Evolutionary conservation across 2,888 invertebrate species (phyloP).

Genomic region (Heliconius aoede): DNA sequence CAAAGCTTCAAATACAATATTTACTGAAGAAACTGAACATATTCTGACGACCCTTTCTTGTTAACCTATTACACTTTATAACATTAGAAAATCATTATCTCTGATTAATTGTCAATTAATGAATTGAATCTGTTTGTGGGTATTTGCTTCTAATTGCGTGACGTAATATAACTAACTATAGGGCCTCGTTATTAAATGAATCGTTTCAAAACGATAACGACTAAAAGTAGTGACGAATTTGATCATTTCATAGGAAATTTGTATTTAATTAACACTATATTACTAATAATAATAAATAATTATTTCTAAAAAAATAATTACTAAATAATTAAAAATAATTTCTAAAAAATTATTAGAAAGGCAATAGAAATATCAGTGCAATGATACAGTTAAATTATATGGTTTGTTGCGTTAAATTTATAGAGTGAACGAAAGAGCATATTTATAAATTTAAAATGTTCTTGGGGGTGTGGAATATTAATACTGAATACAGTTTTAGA

Average conservation of each 20-base stretch:
- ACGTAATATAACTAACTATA: slow-evolving; percentile 45
- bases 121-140: slow-evolving; percentile 58
- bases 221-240: slow-evolving; percentile 24
- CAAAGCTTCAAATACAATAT: slow-evolving; percentile 26
- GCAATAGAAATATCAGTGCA: slow-evolving; percentile 28
- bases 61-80: slow-evolving; percentile 38
- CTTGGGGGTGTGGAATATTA: background rate
- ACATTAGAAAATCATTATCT: slow-evolving; percentile 49
- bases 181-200: slow-evolving; percentile 32
- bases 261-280: slow-evolving; percentile 38
- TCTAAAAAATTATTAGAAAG: slow-evolving; percentile 14
- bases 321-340: no score
- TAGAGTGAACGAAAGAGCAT: background rate
- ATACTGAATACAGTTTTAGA: background rate
- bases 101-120: slow-evolving; percentile 58
- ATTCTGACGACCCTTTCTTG: slow-evolving; percentile 35
- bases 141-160: slow-evolving; percentile 64
- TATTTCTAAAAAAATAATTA: no score
- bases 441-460: background rate
- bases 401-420: background rate
- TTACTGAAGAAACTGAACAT: slow-evolving; percentile 31
- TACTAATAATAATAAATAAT: no score
- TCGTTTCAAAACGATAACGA: slow-evolving; percentile 29
- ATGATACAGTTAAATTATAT: slow-evolving; percentile 4
- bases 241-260: slow-evolving; percentile 35